Base-by-base conservation (phyloP, 2,797 vertebrate genomes). In the Apogon talboti region DNA sequence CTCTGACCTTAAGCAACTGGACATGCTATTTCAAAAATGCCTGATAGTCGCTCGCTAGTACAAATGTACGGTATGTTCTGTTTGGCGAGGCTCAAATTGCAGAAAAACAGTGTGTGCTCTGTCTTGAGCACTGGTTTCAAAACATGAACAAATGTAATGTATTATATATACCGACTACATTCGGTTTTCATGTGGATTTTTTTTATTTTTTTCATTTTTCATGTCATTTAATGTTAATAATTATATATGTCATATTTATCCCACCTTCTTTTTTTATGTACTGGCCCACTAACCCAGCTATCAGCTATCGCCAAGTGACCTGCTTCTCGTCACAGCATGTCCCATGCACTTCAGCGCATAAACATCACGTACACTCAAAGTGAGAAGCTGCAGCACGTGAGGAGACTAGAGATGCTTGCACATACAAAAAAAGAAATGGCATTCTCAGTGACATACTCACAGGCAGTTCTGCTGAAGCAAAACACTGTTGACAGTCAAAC, bases 251-350 rank as follows among this genome's bases (percentile, higher is more conserved):
- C 16, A 33, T 14, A 15, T 55, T 15, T 62, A 46, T 47, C 14
- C 37, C 14, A n/a, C 21, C 56, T 68, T 48, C 30, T 51, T 65
- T 50, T 50, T 60, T 43, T 52, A 56, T 53, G 51, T 67, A 21
- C 28, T 89, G 85, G 57, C 81, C 74, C 68, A 81, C 75, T 86
- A 85, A 87, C 86, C 85, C 65, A 84, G 16, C 83, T 84, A 72
- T 30, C 59, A 71, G 69, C 55, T 60, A 58, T 71, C 43, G 70
- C 51, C 51, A 12, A 59, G 42, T 87, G 74, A 83, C 83, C 79
- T 16, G 56, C 64, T 73, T 67, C 66, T 57, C 63, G 60, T 52
- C 15, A 42, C 47, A 62, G 30, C 15, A 57, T 73, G 51, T 66
- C 58, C 62, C 1, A 12, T 76, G 75, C 16, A 62, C 56, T 53